Base-by-base conservation (phyloP, 2,888 invertebrate species). In the Sceliomorpha sp. region DNA sequence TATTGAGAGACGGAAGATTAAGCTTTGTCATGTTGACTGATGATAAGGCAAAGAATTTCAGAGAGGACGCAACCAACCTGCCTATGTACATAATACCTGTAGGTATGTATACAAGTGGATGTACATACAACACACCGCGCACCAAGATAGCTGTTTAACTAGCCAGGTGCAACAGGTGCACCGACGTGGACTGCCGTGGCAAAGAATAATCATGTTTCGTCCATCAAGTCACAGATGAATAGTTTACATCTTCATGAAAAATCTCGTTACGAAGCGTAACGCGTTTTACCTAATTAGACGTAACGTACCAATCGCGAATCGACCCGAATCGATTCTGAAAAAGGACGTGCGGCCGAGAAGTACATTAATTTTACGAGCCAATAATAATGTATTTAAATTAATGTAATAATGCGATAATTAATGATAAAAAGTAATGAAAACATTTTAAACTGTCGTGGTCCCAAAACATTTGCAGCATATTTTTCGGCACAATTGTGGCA, bases 91-190 rank as follows among this genome's bases (percentile, higher is more conserved):
- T 69, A 63, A 60, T 53, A 53, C 60, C 50, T 56, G 56, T 44
- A 55, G 50, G 48, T 53, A 59, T 45, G 50, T 50, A 37, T 50
- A 44, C 15, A 44, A 5, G 31, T 44, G 15, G 8, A 31, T 48
- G 34, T 29, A 37, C 20, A 44, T 20, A 50, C 36, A 32, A 42
- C 31, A 45, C 42, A 34, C 47, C 24, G 37, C 47, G 53, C 36
- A 59, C 24, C 55, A 58, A 64, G 64, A 63, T 70, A 70, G 62
- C 70, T 59, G 70, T 70, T 70, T 70, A 64, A 70, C 70, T 70
- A 70, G 64, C 51, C 64, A 70, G 70, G 70, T 70, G 70, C 70
- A 70, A 70, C 69, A 70, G 69, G 69, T 70, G 69, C 50, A 70
- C 36, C 60, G 51, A 55, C 34, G 63, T 70, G 55, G 70, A 55